Base-by-base conservation (phyloP, 1,140 invertebrate genomes). In the Cylas formicarius region DNA sequence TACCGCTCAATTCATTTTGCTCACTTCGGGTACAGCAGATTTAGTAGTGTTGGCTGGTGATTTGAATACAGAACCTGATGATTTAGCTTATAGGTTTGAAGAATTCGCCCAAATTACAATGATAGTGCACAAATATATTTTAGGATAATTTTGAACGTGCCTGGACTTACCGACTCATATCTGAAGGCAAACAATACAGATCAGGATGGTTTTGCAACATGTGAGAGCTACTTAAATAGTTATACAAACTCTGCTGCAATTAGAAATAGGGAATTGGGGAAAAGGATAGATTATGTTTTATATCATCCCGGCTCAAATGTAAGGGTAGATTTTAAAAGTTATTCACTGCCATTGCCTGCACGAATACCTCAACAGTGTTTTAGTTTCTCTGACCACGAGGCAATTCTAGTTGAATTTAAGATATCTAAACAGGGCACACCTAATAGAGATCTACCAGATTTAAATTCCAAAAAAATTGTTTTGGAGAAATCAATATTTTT, bases 301-400 rank as follows among this genome's bases (percentile, higher is more conserved):
- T 92, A 82, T 53, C 69, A 77, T 53, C 60, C 72, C 23, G 73
- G 73, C 41, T 57, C 71, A 32, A 64, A 67, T 62, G 40, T 64
- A 37, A 57, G 81, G 71, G 73, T 78, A 31, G 71, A 74, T 41
- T 67, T 81, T 31, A 54, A 71, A 22, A 73, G 76, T 52, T 86
- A 79, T 67, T 69, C 69, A 29, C 75, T 84, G 48, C 84, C 87
- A 4, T 76, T 88, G 35, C 77, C 84, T 50, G 70, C 80, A 23
- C 72, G 80, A 53, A 77, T 93, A 27, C 84, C 86, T 7, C 73
- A 73, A 1, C 61, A 75, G 41, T 60, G 71, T 35, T 88, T 83
- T 53, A 89, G 86, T 59, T 93, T 82, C 67, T 93, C 90, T 0
- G 90, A 94, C 65, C 90, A 94, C 62, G 90, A 93, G 71, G 88